phyloP scores from a whole-genome alignment of 2,113 vertebrate species.

The Patagioenas fasciata region DNA sequence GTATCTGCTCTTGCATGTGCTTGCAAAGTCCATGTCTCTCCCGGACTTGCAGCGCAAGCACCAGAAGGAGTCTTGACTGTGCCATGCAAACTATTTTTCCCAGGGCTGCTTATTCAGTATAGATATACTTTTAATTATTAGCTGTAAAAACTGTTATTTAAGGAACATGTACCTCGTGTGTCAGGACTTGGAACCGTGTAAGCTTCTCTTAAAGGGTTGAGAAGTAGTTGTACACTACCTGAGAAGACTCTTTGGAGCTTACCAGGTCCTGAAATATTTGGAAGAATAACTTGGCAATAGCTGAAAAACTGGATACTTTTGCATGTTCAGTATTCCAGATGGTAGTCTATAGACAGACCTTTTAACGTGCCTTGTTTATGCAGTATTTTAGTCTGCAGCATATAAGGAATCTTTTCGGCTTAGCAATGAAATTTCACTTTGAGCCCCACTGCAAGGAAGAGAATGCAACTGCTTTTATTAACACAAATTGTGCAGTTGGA shows the following conservation, averaged over 20 bases:
- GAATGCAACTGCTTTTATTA: slow-evolving; percentile 43
- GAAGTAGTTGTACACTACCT: not conserved
- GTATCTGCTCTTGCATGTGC: not conserved
- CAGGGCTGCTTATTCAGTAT: not conserved
- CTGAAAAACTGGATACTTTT: not conserved
- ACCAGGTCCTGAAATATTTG: not conserved
- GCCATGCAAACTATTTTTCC: not conserved
- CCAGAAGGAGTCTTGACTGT: not conserved
- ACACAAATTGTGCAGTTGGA: slow-evolving; percentile 18
- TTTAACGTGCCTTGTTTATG: slow-evolving; percentile 34
- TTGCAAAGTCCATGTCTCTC: not conserved
- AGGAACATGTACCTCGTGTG: not conserved
- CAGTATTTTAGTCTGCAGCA: slow-evolving; percentile 31
- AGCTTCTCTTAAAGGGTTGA: not conserved
- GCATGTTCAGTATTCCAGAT: slow-evolving; percentile 26
- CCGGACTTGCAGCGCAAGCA: not conserved
- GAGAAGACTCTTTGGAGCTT: not conserved
- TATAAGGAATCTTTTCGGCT: not conserved
- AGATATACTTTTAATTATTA: not conserved
- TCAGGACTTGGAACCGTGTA: not conserved
- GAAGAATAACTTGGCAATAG: not conserved
- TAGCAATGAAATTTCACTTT: slow-evolving; percentile 30
- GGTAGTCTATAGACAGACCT: not conserved
- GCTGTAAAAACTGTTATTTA: not conserved
- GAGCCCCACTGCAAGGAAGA: slow-evolving; percentile 14